phyloP scores from a whole-genome alignment of 2,888 invertebrate species.

The Patella pellucida region DNA sequence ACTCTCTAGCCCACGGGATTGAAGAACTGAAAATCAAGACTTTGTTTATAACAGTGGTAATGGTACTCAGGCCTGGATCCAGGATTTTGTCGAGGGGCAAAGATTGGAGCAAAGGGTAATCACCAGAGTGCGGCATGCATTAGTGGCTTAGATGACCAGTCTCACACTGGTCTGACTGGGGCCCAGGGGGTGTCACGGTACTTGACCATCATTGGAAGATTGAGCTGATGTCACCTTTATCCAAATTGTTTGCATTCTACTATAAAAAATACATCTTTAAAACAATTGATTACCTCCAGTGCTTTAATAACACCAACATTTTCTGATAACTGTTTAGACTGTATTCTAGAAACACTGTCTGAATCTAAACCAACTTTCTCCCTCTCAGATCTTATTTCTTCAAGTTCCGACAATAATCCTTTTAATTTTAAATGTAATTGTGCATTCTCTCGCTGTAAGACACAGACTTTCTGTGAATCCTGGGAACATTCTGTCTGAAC shows the following conservation, averaged over 20 bases:
- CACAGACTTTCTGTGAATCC: constrained; percentile 61
- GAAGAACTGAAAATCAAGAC: too few relatives aligned
- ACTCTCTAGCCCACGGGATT: too few relatives aligned
- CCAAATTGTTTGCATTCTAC: not conserved
- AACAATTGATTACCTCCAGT: constrained; percentile 56
- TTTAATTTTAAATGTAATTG: constrained; percentile 66
- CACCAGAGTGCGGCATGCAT: too few relatives aligned
- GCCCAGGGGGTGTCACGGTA: too few relatives aligned
- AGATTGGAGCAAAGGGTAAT: too few relatives aligned
- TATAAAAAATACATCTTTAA: not conserved
- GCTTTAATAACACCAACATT: constrained; percentile 60
- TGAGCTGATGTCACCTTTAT: too few relatives aligned
- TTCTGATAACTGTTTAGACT: constrained; percentile 66
- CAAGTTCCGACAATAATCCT: constrained; percentile 65
- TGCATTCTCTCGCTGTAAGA: constrained; percentile 67
- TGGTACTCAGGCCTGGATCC: too few relatives aligned
- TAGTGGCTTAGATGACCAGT: too few relatives aligned
- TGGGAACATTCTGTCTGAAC: constrained; percentile 57
- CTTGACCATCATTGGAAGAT: too few relatives aligned
- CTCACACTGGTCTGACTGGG: too few relatives aligned
- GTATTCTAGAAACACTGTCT: constrained; percentile 61
- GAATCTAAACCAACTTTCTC: constrained; percentile 65
- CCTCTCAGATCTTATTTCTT: constrained; percentile 64
- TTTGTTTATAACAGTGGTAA: too few relatives aligned
- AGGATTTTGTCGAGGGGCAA: too few relatives aligned